These are phyloP conservation scores for Bombus turneri DNA, from an alignment of 1,140 invertebrate species.

Conservation along the genomic window DNA sequence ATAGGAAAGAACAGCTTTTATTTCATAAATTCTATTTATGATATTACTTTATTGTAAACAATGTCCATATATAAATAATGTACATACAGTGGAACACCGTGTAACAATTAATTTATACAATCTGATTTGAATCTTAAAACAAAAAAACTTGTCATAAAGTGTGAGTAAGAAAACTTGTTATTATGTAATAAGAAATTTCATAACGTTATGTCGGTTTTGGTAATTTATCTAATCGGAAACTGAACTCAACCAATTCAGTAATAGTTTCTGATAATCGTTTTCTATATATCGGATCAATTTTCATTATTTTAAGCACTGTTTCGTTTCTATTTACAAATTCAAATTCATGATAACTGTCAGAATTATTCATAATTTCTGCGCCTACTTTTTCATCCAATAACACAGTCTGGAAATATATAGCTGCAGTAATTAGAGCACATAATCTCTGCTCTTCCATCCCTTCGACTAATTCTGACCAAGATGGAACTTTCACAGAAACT, in stretches of 20 bases:
- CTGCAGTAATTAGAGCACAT: constrained; percentile 70
- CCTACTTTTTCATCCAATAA: constrained; percentile 71
- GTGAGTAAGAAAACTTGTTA: too few relatives aligned
- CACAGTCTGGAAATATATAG: constrained; percentile 72
- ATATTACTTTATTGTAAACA: constrained; percentile 6
- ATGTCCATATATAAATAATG: background rate
- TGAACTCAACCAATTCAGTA: constrained; percentile 74
- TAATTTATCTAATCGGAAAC: constrained; percentile 63
- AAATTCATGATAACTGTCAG: constrained; percentile 65
- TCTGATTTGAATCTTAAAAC: background rate
- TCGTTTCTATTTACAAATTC: constrained; percentile 66
- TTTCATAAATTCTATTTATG: constrained; percentile 1
- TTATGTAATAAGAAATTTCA: too few relatives aligned
- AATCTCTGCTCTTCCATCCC: constrained; percentile 76
- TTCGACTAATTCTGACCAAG: constrained; percentile 71
- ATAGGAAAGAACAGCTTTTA: background rate
- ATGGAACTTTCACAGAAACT: constrained; percentile 52
- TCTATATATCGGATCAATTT: constrained; percentile 66
- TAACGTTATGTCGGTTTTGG: constrained; percentile 53
- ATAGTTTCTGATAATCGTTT: constrained; percentile 68
- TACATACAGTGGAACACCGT: background rate
- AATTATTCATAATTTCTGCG: constrained; percentile 61
- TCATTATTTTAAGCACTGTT: constrained; percentile 65
- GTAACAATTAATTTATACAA: background rate
- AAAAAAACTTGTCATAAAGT: background rate